These are phyloP conservation scores for Leptopilina drosophilae DNA, from an alignment of 2,888 invertebrate species.

Conservation along the genomic window DNA sequence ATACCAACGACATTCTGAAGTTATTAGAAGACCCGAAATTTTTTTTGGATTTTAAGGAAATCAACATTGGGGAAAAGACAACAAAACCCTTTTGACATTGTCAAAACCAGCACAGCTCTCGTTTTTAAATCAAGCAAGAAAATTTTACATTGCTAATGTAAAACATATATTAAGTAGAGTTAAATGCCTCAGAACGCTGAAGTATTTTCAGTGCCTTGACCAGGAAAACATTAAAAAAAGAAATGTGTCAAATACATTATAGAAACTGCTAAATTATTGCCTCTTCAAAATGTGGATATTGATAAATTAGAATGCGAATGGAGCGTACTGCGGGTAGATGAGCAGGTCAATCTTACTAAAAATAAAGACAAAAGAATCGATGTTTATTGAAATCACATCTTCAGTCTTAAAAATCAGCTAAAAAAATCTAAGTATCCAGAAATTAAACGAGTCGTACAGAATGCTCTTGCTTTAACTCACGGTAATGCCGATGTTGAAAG, in stretches of 20 bases:
- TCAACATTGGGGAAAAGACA: slow-evolving; percentile 20
- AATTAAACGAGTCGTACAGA: slow-evolving; percentile 40
- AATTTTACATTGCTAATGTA: slow-evolving; percentile 8
- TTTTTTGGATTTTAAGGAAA: slow-evolving; percentile 14
- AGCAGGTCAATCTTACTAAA: slow-evolving; percentile 38
- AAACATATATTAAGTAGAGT: neutral
- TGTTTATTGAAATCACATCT: slow-evolving; percentile 44
- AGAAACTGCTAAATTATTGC: slow-evolving; percentile 43
- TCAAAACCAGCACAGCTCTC: neutral
- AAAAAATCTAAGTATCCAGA: slow-evolving; percentile 31
- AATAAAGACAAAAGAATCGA: slow-evolving; percentile 44
- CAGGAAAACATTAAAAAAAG: slow-evolving; percentile 41
- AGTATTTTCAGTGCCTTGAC: slow-evolving; percentile 39
- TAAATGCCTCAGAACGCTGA: neutral
- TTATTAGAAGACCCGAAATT: slow-evolving; percentile 2
- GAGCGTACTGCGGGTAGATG: slow-evolving; percentile 45
- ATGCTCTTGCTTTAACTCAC: slow-evolving; percentile 40
- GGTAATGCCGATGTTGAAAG: slow-evolving; percentile 46
- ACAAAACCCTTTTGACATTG: neutral
- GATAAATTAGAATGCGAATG: slow-evolving; percentile 43
- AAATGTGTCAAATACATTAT: slow-evolving; percentile 43
- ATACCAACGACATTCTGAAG: neutral
- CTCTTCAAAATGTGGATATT: slow-evolving; percentile 43
- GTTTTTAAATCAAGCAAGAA: slow-evolving; percentile 7
- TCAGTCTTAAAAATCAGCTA: slow-evolving; percentile 34